A percentile compares a stretch with the other conserved stretches of the same genome.
These are phyloP conservation scores for Lepilemur septentrionalis DNA, from an alignment of 2,797 vertebrate genomes.

Conservation along the genomic window DNA sequence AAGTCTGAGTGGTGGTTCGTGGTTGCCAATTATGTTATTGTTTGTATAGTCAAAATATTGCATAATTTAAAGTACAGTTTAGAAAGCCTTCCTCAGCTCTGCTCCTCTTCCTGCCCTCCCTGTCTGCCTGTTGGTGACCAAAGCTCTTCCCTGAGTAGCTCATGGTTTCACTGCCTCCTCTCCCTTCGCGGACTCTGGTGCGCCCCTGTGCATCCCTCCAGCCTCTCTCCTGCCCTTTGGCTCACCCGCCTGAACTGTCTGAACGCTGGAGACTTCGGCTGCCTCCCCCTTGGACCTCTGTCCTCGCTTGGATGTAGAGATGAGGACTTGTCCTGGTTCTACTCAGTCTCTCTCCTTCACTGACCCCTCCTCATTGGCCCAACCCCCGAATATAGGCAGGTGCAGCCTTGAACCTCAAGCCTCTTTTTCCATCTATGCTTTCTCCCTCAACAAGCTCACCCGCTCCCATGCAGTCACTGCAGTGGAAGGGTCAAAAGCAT, in stretches of 20 bases:
- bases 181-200: rapidly evolving
- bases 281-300: background rate
- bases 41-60: background rate
- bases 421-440: background rate
- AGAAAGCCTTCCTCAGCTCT: background rate
- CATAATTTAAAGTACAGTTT: background rate
- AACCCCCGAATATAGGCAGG: background rate
- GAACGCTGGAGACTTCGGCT: background rate
- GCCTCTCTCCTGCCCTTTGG: background rate
- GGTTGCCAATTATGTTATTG: background rate
- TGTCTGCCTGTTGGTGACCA: background rate
- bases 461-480: background rate
- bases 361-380: background rate
- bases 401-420: background rate
- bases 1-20: background rate
- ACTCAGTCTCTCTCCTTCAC: background rate
- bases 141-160: background rate
- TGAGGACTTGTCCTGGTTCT: background rate
- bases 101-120: background rate
- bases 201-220: background rate
- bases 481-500: background rate
- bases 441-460: background rate
- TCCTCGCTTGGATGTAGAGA: background rate
- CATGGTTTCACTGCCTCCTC: background rate
- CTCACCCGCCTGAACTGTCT: background rate